Evolutionary conservation across 2,797 vertebrate genomes (phyloP).

Genomic region (Chanos chanos): DNA sequence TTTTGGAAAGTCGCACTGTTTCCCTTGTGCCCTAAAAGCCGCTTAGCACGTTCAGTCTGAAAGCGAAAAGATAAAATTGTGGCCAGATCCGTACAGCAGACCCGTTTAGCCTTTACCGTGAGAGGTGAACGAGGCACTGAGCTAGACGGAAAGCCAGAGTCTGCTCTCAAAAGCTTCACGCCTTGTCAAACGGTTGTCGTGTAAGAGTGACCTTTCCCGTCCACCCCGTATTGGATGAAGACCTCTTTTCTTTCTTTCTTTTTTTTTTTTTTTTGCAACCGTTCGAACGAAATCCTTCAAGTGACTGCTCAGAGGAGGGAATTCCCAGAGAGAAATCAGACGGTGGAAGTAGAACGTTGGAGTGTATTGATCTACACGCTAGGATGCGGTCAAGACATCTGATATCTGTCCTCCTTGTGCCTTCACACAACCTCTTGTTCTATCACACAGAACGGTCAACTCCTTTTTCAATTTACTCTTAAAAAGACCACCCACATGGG

Average conservation of each 20-base stretch:
- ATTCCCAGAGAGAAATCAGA: conserved; percentile 16
- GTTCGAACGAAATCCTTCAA: conserved; percentile 20
- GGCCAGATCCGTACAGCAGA: too few relatives aligned
- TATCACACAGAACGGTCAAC: neutral
- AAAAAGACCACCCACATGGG: conserved; percentile 7
- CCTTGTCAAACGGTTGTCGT: too few relatives aligned
- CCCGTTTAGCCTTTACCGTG: too few relatives aligned
- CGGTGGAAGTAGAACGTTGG: neutral
- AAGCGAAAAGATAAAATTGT: too few relatives aligned
- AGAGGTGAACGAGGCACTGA: too few relatives aligned
- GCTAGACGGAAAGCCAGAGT: too few relatives aligned
- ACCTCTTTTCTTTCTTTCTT: neutral
- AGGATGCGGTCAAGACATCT: conserved; percentile 13
- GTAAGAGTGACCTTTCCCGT: too few relatives aligned
- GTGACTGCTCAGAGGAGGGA: conserved; percentile 4
- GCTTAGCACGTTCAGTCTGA: too few relatives aligned
- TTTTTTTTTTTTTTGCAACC: neutral
- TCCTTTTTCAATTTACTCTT: conserved; percentile 20
- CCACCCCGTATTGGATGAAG: too few relatives aligned
- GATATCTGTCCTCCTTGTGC: conserved; percentile 16
- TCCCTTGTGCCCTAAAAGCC: too few relatives aligned
- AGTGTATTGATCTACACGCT: conserved; percentile 24
- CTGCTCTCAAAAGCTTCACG: too few relatives aligned
- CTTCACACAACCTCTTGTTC: conserved; percentile 1
- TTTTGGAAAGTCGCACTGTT: too few relatives aligned